These are phyloP conservation scores for Tachina lurida DNA, from an alignment of 2,888 invertebrate species.

Conservation along the genomic window DNA sequence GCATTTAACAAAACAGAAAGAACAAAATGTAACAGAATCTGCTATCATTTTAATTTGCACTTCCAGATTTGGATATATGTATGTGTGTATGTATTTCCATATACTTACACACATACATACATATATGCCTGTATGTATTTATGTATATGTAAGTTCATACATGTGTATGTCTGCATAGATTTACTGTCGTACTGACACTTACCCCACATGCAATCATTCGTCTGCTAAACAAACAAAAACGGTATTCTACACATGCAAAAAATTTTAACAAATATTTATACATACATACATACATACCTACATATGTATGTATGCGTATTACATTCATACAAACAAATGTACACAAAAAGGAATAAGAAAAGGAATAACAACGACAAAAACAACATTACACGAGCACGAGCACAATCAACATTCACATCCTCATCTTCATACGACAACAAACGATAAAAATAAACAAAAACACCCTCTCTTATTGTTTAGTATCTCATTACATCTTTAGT, in stretches of 20 bases:
- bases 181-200: neutral
- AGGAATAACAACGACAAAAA: conserved; percentile 34
- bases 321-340: neutral
- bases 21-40: conserved; percentile 55
- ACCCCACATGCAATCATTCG: conserved; percentile 21
- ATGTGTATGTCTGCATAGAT: neutral
- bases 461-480: conserved; percentile 63
- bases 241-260: neutral
- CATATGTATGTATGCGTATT: too few relatives aligned
- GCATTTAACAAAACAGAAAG: conserved; percentile 20
- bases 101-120: neutral
- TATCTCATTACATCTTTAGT: conserved; percentile 69
- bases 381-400: neutral
- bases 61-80: neutral
- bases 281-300: neutral
- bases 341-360: neutral
- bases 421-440: conserved; percentile 8
- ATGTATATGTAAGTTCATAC: too few relatives aligned
- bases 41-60: conserved; percentile 57
- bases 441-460: conserved; percentile 37
- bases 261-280: too few relatives aligned
- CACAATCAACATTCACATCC: neutral
- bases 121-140: neutral
- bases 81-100: too few relatives aligned
- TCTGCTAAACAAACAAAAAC: conserved; percentile 11